Percentiles rank a stretch among this genome's conserved stretches.
Evolutionary conservation across 2,113 vertebrate genomes (phyloP).

Genomic region (Etheostoma cragini): DNA sequence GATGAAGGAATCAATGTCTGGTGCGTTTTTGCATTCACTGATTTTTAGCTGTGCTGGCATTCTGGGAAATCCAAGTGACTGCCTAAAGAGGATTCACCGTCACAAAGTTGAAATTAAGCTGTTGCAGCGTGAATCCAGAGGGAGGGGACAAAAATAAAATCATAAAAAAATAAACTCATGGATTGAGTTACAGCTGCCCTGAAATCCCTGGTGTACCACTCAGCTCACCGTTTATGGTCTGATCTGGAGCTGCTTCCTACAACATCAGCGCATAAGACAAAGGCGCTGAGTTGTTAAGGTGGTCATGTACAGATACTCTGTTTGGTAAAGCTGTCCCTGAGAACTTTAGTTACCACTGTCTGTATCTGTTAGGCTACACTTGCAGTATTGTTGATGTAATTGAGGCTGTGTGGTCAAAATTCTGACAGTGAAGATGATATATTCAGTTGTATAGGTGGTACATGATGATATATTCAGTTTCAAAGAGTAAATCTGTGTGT

Average conservation of each 20-base stretch:
- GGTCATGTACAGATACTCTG: neutral
- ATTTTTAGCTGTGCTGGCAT: constrained; percentile 39
- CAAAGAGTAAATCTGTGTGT: neutral
- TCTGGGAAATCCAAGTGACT: constrained; percentile 60
- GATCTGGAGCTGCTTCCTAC: neutral
- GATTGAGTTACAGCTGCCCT: neutral
- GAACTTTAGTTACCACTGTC: neutral
- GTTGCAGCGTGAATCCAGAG: constrained; percentile 13
- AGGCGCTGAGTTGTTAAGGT: neutral
- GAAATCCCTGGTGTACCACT: neutral
- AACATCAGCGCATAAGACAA: neutral
- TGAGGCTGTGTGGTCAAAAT: neutral
- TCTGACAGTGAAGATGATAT: neutral
- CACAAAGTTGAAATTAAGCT: constrained; percentile 52
- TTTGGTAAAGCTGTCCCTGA: neutral
- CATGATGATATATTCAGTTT: too few relatives aligned
- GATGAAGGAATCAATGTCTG: constrained; percentile 42
- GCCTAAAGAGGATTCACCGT: constrained; percentile 44
- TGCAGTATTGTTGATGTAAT: neutral
- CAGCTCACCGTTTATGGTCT: neutral
- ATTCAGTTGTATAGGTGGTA: neutral
- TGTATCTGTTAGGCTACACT: neutral
- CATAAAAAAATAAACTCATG: neutral
- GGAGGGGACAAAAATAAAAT: constrained; percentile 12
- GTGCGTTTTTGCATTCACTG: constrained; percentile 27